phyloP scores from a whole-genome alignment of 2,797 vertebrate species.

The Anniella stebbinsi region DNA sequence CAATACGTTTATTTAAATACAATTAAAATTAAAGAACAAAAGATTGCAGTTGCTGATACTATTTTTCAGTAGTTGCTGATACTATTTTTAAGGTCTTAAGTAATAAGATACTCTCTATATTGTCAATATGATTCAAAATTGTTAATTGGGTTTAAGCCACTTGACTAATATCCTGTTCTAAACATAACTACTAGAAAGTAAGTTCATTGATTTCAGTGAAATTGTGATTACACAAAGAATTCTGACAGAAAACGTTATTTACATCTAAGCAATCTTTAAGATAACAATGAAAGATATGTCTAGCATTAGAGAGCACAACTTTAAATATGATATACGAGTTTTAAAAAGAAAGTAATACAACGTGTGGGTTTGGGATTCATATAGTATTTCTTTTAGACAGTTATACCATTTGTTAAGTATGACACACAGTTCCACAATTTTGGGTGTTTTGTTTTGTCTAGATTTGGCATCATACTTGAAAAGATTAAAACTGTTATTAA shows the following conservation, averaged over 20 bases:
- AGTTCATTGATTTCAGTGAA: background rate
- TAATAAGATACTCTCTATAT: background rate
- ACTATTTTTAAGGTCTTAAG: too few relatives aligned
- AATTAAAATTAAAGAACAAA: background rate
- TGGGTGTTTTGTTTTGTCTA: constrained; percentile 66
- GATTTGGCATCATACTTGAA: constrained; percentile 91
- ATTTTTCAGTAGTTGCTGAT: background rate
- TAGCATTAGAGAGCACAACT: background rate
- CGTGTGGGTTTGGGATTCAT: background rate
- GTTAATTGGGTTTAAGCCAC: constrained; percentile 3
- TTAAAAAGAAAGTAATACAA: background rate
- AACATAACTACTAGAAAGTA: background rate
- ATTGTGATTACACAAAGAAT: constrained; percentile 6
- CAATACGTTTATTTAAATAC: background rate
- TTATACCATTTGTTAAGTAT: background rate
- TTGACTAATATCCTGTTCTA: background rate
- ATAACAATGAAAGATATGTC: constrained; percentile 7
- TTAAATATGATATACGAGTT: background rate
- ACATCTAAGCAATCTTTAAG: background rate
- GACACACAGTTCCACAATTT: background rate
- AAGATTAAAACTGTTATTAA: constrained; percentile 95
- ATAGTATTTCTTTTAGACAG: constrained; percentile 26
- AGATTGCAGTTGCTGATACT: background rate
- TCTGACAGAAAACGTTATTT: background rate
- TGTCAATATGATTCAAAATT: background rate